These are phyloP conservation scores for Drosophila malerkotliana DNA, from an alignment of 1,140 invertebrate genomes.

Conservation along the genomic window DNA sequence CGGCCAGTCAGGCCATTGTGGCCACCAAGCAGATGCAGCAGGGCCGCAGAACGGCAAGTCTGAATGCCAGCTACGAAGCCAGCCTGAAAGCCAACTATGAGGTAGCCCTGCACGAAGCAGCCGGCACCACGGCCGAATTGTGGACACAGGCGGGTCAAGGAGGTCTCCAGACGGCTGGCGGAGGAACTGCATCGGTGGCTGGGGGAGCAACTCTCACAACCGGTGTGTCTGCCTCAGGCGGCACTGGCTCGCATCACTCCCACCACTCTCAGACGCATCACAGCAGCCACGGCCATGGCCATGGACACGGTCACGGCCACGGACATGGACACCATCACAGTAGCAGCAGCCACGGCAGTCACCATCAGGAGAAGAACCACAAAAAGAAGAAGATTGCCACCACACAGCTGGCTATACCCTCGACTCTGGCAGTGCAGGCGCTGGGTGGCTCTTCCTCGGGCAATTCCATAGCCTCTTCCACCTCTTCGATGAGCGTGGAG, in stretches of 20 bases:
- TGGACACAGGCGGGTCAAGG: conserved; percentile 64
- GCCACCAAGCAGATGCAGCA: conserved; percentile 99
- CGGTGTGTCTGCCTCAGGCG: neutral
- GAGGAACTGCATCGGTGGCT: conserved; percentile 17
- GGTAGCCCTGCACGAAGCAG: conserved; percentile 87
- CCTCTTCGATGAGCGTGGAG: conserved; percentile 66
- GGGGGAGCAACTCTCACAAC: conserved; percentile 2
- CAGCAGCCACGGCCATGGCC: conserved; percentile 19
- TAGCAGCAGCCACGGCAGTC: conserved; percentile 27
- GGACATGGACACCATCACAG: conserved; percentile 18
- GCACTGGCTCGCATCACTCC: conserved; percentile 28
- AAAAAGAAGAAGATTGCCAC: conserved; percentile 69
- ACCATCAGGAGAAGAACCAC: conserved; percentile 74
- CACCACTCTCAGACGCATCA: conserved; percentile 39
- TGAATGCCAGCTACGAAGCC: conserved; percentile 96
- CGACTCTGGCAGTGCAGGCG: conserved; percentile 33
- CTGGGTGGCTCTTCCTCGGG: conserved; percentile 42
- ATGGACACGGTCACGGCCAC: conserved; percentile 33
- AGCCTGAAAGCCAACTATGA: conserved; percentile 97
- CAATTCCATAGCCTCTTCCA: conserved; percentile 58
- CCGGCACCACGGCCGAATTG: conserved; percentile 86
- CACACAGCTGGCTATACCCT: conserved; percentile 21
- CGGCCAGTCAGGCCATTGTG: conserved; percentile 97
- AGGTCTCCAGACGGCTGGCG: conserved; percentile 25
- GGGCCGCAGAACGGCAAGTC: conserved; percentile 94